Conservation (phyloP, 2,888 invertebrate genomes). For the Drosophila borborema region DNA sequence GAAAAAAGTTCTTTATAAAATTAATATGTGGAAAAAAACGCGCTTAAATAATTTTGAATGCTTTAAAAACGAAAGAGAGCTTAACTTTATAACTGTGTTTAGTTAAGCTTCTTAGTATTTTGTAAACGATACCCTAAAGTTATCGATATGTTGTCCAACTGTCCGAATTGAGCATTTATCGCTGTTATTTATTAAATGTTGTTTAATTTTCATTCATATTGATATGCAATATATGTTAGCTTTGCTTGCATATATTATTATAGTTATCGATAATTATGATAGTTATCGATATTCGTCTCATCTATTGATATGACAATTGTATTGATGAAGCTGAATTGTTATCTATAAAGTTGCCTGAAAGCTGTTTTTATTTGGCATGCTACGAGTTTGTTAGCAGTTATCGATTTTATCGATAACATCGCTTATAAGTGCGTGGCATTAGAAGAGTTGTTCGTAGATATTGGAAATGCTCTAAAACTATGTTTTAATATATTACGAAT, state of each 20-base stretch:
- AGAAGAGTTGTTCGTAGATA: too few species aligned
- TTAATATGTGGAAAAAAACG: slow-evolving; percentile 24
- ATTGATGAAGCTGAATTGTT: not conserved
- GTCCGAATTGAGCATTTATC: not conserved
- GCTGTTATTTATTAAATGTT: not conserved
- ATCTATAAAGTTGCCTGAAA: too few species aligned
- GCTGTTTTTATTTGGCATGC: too few species aligned
- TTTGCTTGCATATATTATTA: not conserved
- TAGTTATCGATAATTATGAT: not conserved
- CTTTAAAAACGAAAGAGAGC: not conserved
- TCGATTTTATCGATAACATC: not conserved
- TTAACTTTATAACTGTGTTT: not conserved
- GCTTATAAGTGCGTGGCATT: not conserved
- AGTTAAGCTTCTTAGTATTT: not conserved
- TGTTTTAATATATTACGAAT: not conserved
- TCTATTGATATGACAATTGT: not conserved
- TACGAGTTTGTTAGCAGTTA: too few species aligned
- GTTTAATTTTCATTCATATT: not conserved
- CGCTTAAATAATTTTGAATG: slow-evolving; percentile 2
- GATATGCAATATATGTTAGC: not conserved
- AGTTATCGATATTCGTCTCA: not conserved
- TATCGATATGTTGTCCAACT: not conserved
- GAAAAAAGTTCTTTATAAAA: slow-evolving; percentile 14
- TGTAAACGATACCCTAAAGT: not conserved
- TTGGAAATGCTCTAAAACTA: too few species aligned